Percentiles rank a stretch among this genome's conserved stretches.
phyloP scores from a whole-genome alignment of 2,113 vertebrate genomes.

The Ornithorhynchus anatinus region DNA sequence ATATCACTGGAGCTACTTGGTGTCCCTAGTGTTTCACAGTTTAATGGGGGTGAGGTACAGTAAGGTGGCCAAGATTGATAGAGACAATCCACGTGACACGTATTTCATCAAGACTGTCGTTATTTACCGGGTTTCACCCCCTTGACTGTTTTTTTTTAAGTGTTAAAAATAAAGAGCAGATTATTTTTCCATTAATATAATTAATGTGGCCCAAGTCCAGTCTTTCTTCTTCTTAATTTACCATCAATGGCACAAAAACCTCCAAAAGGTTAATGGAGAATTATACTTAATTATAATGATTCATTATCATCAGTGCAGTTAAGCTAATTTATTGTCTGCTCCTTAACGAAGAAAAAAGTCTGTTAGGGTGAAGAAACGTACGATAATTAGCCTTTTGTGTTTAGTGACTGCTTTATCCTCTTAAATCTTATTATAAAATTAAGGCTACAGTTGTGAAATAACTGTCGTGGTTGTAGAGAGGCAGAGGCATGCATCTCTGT shows the following conservation, averaged over 20 bases:
- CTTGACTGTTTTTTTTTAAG: conserved; percentile 40
- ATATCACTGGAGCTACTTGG: conserved; percentile 48
- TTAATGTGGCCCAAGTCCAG: conserved; percentile 60
- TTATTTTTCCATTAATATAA: conserved; percentile 69
- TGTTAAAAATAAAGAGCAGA: conserved; percentile 57
- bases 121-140: conserved; percentile 16
- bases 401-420: conserved; percentile 63
- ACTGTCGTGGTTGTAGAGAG: conserved; percentile 48
- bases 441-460: conserved; percentile 46
- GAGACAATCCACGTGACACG: conserved; percentile 51
- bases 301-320: conserved; percentile 73
- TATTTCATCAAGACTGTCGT: conserved; percentile 37
- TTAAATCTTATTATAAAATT: conserved; percentile 65
- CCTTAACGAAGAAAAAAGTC: conserved; percentile 67
- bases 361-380: conserved; percentile 62
- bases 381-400: conserved; percentile 74
- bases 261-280: conserved; percentile 77
- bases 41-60: conserved; percentile 74
- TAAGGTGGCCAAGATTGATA: conserved; percentile 64
- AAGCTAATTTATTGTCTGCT: conserved; percentile 76
- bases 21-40: conserved; percentile 64
- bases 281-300: conserved; percentile 80
- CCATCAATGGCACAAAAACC: conserved; percentile 60
- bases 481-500: conserved; percentile 50
- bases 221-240: conserved; percentile 52